Evolutionary conservation across 2,888 invertebrate genomes (phyloP), one percentile per base, ranked within the genome.

Genomic region (Drosophila peninsularis): DNA sequence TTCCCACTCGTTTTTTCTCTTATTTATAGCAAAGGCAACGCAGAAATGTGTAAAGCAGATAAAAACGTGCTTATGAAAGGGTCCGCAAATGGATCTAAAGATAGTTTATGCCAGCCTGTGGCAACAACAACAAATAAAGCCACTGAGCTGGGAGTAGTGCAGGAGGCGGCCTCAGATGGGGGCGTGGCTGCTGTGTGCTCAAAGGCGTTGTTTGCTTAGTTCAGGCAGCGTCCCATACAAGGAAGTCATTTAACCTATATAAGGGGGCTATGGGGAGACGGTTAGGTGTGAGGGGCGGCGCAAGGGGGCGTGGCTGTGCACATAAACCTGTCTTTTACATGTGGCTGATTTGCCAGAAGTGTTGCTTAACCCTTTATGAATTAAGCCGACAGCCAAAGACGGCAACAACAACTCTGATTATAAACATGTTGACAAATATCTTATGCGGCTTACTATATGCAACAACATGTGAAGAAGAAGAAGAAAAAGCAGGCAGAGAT

Each of bases 211-310:
- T 80, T 77, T 76, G 63, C 63, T 65, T 64, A 44, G 53, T 37
- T 44, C 52, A 27, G 50, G 19, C 60, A 17, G 32, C 45, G 36
- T 36, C 3, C 1, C 57, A 54, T 78, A 86, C 80, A 58, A 83
- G 83, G 83, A 83, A 83, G 87, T 86, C 84, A 81, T 83, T 84
- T 83, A 83, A 83, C 84, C 87, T 66, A 81, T 71, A 86, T 85
- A 34, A 24, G 5, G 11, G 24, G n/a, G 17, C 2, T 4, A 6
- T 2, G 2, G 30, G 1, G 10, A 2, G 42, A 21, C 6, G 11
- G 41, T 2, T 5, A 41, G 11, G 11, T 10, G 39, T 17, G 30
- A 32, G 32, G 2, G 53, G 32, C n/a, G 17, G 24, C 19, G 13
- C 14, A 4, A 14, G 27, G 10, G 27, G 52, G 52, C 52, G 52